Conservation (phyloP, 2,888 invertebrate genomes). For the Oxycera nigricornis region DNA sequence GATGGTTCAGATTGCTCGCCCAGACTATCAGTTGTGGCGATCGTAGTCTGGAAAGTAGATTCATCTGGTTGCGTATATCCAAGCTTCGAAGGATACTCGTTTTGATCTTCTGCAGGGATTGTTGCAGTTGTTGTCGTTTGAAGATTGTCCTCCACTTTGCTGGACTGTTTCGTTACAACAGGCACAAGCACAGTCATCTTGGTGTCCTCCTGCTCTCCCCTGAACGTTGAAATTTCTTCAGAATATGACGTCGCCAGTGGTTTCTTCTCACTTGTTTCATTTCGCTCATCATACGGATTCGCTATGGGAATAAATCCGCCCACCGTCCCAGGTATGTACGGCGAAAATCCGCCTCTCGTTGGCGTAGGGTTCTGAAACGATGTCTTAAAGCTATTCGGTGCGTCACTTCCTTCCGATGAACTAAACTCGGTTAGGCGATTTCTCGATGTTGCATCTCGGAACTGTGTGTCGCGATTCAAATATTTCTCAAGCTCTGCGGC, state of each 20-base stretch:
- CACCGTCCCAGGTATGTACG: constrained; percentile 72
- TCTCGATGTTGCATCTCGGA: constrained; percentile 50
- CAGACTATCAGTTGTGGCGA: neutral
- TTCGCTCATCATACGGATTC: constrained; percentile 60
- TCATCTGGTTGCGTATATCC: neutral
- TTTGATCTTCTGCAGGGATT: neutral
- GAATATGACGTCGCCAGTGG: constrained; percentile 51
- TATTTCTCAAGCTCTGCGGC: constrained; percentile 61
- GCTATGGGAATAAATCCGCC: constrained; percentile 77
- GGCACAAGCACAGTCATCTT: neutral
- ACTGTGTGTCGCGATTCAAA: constrained; percentile 52
- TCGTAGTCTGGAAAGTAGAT: neutral
- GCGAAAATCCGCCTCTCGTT: constrained; percentile 79
- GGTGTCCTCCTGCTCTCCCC: constrained; percentile 58
- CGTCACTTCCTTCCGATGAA: constrained; percentile 56
- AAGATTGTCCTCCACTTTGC: neutral
- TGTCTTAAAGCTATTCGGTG: constrained; percentile 54
- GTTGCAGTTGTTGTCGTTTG: neutral
- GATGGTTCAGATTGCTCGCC: constrained; percentile 42
- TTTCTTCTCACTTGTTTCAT: constrained; percentile 15
- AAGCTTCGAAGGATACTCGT: neutral
- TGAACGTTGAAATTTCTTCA: constrained; percentile 42
- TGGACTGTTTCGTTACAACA: neutral
- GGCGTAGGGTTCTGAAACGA: constrained; percentile 63
- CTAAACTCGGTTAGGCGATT: constrained; percentile 52